Evolutionary conservation across 2,888 invertebrate species (phyloP), one percentile per base, ranked within the genome.

Genomic region (Heteropelma amictum): DNA sequence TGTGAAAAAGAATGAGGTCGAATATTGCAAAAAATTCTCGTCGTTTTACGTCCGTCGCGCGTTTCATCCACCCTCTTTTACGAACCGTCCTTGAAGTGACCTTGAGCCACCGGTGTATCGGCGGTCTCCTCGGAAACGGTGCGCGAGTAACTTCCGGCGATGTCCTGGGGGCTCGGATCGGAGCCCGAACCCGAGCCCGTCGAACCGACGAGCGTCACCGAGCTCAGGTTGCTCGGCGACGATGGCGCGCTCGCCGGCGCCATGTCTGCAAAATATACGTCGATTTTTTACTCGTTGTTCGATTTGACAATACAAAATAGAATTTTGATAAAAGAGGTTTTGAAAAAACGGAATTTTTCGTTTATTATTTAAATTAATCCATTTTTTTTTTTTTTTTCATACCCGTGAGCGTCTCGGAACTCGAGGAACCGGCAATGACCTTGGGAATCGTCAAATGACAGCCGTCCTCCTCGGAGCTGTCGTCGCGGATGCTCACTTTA

Each of bases 381-480:
- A 21, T 47, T 47, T 2, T 0, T 47, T 23, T n/a, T 42, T 1
- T 40, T 14, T 3, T 23, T 8, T 35, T 42, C 14, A 30, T 26
- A 93, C 95, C 95, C 89, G 94, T 95, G 17, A 95, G 88, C 0
- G 95, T 95, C 85, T 95, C 95, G 61, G 94, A 93, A 86, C 95
- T 95, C 8, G 93, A 94, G 0, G 95, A 95, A 0, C 92, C 92
- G 0, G 93, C 92, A 84, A 94, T 93, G 47, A 93, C 93, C 89
- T 94, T 94, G 0, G 95, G 95, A 79, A 95, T 94, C 6, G 93
- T 93, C 76, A 95, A 89, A 87, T 93, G 93, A 75, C 92, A 91
- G 76, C 90, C 91, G 80, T 93, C 92, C 79, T 92, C 92, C 76
- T 93, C 92, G 79, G 87, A 79, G 3, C 76, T 77, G 74, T 91